Conservation (phyloP, 2,888 invertebrate species). For the Boloria euphrosyne region DNA sequence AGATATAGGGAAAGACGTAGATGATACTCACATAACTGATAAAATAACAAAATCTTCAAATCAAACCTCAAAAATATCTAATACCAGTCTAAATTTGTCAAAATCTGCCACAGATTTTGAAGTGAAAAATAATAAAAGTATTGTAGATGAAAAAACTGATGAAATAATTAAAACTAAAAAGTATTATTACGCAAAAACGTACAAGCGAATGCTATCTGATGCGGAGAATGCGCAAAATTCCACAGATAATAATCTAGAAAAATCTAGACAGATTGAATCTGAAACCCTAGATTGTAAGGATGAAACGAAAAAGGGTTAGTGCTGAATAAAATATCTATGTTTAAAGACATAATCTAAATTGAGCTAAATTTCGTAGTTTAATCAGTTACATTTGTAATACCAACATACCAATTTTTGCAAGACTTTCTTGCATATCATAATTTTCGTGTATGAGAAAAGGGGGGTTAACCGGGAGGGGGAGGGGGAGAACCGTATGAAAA, state of each 20-base stretch:
- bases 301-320: slow-evolving; percentile 25
- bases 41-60: too few relatives aligned
- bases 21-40: too few relatives aligned
- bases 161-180: slow-evolving; percentile 11
- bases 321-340: background rate
- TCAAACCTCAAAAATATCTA: background rate
- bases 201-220: slow-evolving; percentile 20
- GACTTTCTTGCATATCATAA: too few relatives aligned
- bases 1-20: too few relatives aligned
- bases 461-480: too few relatives aligned
- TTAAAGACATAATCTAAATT: background rate
- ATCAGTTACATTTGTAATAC: too few relatives aligned
- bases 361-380: too few relatives aligned
- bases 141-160: background rate
- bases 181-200: slow-evolving; percentile 33
- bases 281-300: background rate
- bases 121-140: too few relatives aligned
- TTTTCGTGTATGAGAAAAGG: too few relatives aligned
- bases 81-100: background rate
- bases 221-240: slow-evolving; percentile 22
- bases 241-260: background rate
- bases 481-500: too few relatives aligned
- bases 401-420: too few relatives aligned
- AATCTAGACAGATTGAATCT: background rate
- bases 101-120: background rate